Conservation (phyloP, 2,888 invertebrate species). For the Pomacea canaliculata region DNA sequence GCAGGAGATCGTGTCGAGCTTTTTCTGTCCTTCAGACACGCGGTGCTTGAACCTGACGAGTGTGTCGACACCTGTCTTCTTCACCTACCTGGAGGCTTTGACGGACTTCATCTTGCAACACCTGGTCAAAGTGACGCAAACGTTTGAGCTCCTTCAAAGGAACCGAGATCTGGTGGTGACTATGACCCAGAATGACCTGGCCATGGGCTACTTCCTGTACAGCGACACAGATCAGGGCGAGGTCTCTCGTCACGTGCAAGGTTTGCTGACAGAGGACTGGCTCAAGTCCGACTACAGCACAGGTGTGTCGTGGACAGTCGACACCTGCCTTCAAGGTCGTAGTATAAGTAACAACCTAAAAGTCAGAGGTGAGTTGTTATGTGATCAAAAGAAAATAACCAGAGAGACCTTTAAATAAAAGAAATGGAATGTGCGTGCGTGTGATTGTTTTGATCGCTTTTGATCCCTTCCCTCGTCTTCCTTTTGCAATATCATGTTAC, state of each 20-base stretch:
- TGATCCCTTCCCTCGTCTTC: too few species aligned
- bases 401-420: too few species aligned
- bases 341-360: conserved; percentile 42
- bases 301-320: conserved; percentile 30
- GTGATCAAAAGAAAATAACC: too few species aligned
- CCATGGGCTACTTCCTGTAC: conserved; percentile 28
- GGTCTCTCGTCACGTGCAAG: conserved; percentile 15
- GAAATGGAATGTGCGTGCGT: too few species aligned
- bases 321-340: conserved; percentile 39
- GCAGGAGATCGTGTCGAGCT: not conserved
- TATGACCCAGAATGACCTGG: conserved; percentile 32
- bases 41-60: conserved; percentile 27
- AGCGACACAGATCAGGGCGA: not conserved
- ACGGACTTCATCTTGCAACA: conserved; percentile 26
- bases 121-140: conserved; percentile 24
- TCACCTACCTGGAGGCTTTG: conserved; percentile 28
- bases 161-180: conserved; percentile 26
- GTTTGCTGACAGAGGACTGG: conserved; percentile 27
- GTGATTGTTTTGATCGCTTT: too few species aligned
- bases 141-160: conserved; percentile 4
- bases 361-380: conserved; percentile 37
- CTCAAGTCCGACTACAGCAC: not conserved
- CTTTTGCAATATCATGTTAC: too few species aligned
- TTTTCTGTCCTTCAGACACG: not conserved
- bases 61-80: not conserved